These are phyloP conservation scores for Lanius collurio DNA, from an alignment of 2,113 vertebrate species.

Conservation along the genomic window DNA sequence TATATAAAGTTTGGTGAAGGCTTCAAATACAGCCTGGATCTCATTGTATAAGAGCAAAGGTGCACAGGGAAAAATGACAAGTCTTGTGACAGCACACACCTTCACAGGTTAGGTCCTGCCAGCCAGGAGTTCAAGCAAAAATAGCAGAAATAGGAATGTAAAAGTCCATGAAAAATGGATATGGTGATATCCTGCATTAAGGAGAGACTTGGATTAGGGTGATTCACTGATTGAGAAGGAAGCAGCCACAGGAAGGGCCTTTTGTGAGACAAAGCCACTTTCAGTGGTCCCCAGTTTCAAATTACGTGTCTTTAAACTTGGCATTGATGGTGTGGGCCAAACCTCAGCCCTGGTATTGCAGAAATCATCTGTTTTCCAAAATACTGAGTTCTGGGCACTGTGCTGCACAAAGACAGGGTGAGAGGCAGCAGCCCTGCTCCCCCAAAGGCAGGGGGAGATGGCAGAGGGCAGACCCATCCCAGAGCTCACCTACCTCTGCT, in stretches of 20 bases:
- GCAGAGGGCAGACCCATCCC: not conserved
- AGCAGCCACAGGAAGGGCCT: not conserved
- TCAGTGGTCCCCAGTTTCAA: not conserved
- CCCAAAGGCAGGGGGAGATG: not conserved
- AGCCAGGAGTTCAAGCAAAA: not conserved
- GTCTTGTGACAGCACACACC: not conserved
- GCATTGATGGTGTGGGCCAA: not conserved
- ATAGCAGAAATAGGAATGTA: not conserved
- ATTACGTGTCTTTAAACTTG: not conserved
- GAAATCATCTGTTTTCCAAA: not conserved
- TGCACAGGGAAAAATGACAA: not conserved
- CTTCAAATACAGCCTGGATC: not conserved
- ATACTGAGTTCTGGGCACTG: not conserved
- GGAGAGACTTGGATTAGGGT: not conserved
- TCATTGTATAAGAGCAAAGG: not conserved
- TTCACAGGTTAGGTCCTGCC: not conserved
- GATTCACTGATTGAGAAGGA: not conserved
- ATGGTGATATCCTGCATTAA: not conserved
- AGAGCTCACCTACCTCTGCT: not conserved
- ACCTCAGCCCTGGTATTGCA: not conserved
- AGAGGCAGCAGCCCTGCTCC: not conserved
- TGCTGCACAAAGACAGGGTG: not conserved
- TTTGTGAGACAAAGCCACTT: not conserved
- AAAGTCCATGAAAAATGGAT: not conserved
- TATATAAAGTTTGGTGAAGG: not conserved